Percentiles rank a stretch among this genome's conserved stretches.
Evolutionary conservation across 2,888 invertebrate genomes (phyloP).

Genomic region (Metallyticus violacea): DNA sequence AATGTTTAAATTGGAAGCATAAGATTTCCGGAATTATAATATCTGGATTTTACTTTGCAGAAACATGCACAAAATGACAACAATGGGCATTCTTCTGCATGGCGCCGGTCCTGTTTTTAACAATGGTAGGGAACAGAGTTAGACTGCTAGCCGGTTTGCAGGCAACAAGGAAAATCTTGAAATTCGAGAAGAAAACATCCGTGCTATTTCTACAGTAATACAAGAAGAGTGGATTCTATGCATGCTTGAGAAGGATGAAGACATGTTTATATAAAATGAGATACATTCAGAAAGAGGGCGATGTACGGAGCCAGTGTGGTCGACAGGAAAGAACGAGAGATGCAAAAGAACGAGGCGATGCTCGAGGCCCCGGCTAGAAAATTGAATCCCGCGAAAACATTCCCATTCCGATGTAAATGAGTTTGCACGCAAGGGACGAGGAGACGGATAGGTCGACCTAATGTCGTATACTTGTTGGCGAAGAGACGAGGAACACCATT

Average conservation of each 20-base stretch:
- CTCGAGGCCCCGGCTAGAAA: neutral
- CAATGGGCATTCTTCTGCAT: neutral
- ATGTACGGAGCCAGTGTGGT: neutral
- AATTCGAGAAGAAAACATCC: neutral
- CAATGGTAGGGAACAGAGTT: too few species aligned
- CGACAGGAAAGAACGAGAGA: neutral
- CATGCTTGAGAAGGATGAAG: neutral
- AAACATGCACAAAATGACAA: too few species aligned
- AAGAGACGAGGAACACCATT: neutral
- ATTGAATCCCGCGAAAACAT: neutral
- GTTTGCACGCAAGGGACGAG: neutral
- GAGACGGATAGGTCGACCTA: neutral
- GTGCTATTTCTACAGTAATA: neutral
- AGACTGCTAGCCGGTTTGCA: neutral
- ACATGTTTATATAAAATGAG: neutral
- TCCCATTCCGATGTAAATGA: neutral
- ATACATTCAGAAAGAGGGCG: neutral
- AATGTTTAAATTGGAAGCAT: too few species aligned
- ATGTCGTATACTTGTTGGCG: neutral
- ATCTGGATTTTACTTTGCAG: too few species aligned
- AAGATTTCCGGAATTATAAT: too few species aligned
- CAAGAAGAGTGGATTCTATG: neutral
- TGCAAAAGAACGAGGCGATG: neutral
- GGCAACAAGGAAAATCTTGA: neutral
- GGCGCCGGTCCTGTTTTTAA: neutral